Evolutionary conservation across 2,113 vertebrate genomes (phyloP), one percentile per base, ranked within the genome.

Genomic region (Halichoerus grypus): DNA sequence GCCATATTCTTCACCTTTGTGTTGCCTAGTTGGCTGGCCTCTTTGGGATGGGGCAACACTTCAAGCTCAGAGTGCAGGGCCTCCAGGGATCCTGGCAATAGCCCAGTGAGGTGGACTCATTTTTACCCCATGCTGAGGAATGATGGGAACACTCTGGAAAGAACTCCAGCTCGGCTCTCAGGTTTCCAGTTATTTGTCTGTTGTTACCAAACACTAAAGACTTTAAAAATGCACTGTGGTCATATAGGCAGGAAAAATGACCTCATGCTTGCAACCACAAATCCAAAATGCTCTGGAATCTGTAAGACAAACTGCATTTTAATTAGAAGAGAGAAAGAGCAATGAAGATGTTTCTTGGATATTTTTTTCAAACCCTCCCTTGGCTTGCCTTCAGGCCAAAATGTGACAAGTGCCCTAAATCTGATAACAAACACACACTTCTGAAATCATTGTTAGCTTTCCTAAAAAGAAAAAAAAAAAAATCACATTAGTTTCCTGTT

Each of bases 351-450:
- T 94, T 98, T 98, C 53, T 98, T 98, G 95, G 93, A 88, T 97
- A 46, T 98, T 98, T 97, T 97, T 97, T 97, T 95, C 98, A 98
- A 98, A 95, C 95, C 92, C 59, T 98, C 86, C 94, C 88, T 92
- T 98, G 97, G 97, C 96, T 97, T 98, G 76, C 88, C 94, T 98
- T 98, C 31, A 69, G 98, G 98, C 97, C 98, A 98, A 96, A 98
- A 92, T 98, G 97, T 98, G 98, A 99, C 98, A 99, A 99, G 98
- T 98, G 98, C 95, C 97, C 88, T 98, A 97, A 97, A 98, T 98
- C 98, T 98, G 98, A 98, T 98, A 98, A 98, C 98, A 99, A 98
- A 96, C 97, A 98, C 96, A 98, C 95, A 98, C 96, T 98, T 99
- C 97, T 98, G 97, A 98, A 98, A 98, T 98, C 98, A 98, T 0